Evolutionary conservation across 64 coral and sea anemone species (phyloP).

Genomic region (Dendrophyllia cribrosa): DNA sequence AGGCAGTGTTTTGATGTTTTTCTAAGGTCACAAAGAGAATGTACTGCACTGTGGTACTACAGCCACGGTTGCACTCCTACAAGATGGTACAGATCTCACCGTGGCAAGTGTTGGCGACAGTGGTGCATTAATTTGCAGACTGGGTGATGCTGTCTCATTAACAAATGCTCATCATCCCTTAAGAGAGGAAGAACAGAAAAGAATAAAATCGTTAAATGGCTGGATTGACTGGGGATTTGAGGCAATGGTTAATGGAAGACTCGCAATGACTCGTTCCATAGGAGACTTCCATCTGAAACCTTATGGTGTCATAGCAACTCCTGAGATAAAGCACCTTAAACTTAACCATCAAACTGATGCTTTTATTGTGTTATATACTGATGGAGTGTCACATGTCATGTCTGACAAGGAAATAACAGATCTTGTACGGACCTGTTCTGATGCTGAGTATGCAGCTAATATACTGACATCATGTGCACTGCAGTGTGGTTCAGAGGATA

Average conservation of each 20-base stretch:
- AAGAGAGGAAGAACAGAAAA: constrained; percentile 79
- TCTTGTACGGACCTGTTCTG: constrained; percentile 71
- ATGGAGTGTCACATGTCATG: constrained; percentile 93
- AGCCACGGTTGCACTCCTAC: constrained; percentile 88
- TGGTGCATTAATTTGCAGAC: constrained; percentile 77
- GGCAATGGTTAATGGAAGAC: constrained; percentile 91
- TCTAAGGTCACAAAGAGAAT: background rate
- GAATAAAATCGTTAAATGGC: constrained; percentile 75
- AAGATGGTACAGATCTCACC: constrained; percentile 81
- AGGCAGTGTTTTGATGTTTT: background rate
- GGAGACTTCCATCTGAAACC: constrained; percentile 96
- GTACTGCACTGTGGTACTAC: constrained; percentile 76
- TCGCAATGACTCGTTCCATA: constrained; percentile 95
- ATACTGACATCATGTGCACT: constrained; percentile 83
- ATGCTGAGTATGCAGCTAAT: constrained; percentile 84
- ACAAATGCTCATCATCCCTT: constrained; percentile 88
- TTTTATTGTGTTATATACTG: constrained; percentile 88
- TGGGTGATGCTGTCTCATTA: constrained; percentile 65
- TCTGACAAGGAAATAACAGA: constrained; percentile 73
- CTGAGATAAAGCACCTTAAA: constrained; percentile 73
- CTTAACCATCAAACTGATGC: constrained; percentile 81
- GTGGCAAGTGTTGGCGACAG: constrained; percentile 94
- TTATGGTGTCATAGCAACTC: constrained; percentile 90
- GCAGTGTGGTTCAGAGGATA: constrained; percentile 94
- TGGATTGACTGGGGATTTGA: constrained; percentile 81